A percentile compares a stretch with the other conserved stretches of the same genome.
These are phyloP conservation scores for Ophthalmolycus amberensis DNA, from an alignment of 2,113 vertebrate genomes.

Conservation along the genomic window DNA sequence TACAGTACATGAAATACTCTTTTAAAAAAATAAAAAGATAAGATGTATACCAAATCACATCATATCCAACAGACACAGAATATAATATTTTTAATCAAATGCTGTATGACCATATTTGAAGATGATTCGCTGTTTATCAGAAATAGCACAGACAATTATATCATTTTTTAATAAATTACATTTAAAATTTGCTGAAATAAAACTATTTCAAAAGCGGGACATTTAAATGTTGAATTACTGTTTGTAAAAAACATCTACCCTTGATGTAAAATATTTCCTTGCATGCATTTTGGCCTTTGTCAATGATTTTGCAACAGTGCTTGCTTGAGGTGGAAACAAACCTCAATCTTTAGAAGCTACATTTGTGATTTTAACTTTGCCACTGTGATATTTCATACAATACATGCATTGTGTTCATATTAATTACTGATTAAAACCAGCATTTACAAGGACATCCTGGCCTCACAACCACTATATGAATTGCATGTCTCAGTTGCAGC, in stretches of 20 bases:
- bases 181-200: neutral
- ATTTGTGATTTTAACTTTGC: neutral
- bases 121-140: neutral
- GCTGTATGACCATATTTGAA: neutral
- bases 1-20: conserved; percentile 38
- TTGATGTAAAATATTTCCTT: neutral
- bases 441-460: neutral
- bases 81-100: neutral
- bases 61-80: neutral
- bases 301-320: neutral
- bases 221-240: neutral
- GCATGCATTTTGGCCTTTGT: neutral
- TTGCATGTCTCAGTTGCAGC: neutral
- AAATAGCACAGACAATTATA: neutral
- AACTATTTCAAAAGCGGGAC: neutral
- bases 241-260: neutral
- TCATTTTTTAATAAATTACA: neutral
- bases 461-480: neutral
- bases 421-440: neutral
- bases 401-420: neutral
- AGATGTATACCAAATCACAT: neutral
- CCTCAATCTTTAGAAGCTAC: neutral
- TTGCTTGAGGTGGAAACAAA: neutral
- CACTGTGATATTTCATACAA: neutral
- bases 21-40: neutral